These are phyloP conservation scores for Orientallactaga sibirica DNA, from an alignment of 2,797 vertebrate species.

Conservation along the genomic window DNA sequence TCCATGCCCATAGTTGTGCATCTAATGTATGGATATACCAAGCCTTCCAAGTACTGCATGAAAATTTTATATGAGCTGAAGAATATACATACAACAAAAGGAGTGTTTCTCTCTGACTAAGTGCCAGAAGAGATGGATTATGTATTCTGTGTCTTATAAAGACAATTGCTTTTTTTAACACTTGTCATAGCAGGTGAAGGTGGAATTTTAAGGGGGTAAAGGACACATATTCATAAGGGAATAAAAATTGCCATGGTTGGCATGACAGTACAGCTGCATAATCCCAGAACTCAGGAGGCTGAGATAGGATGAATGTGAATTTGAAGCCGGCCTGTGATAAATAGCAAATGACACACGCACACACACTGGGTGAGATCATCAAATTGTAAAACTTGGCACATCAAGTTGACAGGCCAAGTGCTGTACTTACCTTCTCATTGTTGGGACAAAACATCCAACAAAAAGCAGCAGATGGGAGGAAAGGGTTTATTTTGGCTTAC, in stretches of 20 bases:
- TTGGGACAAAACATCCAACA: no score
- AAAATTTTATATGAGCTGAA: constrained; percentile 69
- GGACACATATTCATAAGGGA: constrained; percentile 40
- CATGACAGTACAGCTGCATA: background rate
- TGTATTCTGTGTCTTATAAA: constrained; percentile 17
- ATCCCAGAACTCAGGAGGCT: background rate
- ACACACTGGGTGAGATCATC: background rate
- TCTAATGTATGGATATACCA: constrained; percentile 38
- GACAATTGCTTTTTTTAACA: background rate
- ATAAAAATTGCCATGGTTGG: background rate
- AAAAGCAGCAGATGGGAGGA: no score
- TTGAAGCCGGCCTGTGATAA: background rate
- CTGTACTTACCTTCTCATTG: no score
- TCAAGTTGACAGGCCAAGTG: background rate
- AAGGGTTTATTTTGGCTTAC: no score
- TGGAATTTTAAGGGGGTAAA: constrained; percentile 35
- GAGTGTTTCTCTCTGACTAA: constrained; percentile 25
- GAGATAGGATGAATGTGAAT: background rate
- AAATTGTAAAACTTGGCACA: constrained; percentile 12
- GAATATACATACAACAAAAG: constrained; percentile 33
- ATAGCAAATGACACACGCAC: background rate
- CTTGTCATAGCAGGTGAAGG: constrained; percentile 13
- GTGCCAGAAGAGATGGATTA: background rate
- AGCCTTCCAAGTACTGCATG: constrained; percentile 40
- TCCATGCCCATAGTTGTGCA: constrained; percentile 17